Percentiles rank a stretch among this genome's conserved stretches.
phyloP scores from a whole-genome alignment of 2,113 vertebrate genomes.

The Pangasianodon gigas region DNA sequence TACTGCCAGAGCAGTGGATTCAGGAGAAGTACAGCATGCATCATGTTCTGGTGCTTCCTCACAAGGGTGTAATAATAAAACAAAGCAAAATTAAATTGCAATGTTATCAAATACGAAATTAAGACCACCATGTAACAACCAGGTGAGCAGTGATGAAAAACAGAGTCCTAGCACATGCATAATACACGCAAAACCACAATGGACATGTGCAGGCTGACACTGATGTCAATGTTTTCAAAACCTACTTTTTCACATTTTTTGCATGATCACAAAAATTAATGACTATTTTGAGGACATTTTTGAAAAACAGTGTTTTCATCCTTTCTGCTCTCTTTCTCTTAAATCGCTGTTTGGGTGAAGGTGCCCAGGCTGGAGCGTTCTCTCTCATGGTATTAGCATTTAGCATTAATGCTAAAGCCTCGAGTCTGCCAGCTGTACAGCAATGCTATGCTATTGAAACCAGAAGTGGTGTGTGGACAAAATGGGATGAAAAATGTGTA shows the following conservation, averaged over 20 bases:
- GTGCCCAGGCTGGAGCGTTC: constrained; percentile 54
- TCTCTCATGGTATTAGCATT: constrained; percentile 58
- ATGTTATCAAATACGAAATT: not conserved
- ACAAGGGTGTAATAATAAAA: not conserved
- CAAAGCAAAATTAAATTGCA: not conserved
- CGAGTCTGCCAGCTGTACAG: constrained; percentile 71
- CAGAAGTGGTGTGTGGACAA: constrained; percentile 54
- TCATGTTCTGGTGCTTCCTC: not conserved
- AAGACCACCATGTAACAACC: not conserved
- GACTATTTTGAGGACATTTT: not conserved
- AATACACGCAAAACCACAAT: not conserved
- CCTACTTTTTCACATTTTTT: not conserved
- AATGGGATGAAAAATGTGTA: constrained; percentile 15
- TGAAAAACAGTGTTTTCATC: too few species aligned
- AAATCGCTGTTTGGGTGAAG: constrained; percentile 58
- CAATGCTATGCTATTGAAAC: constrained; percentile 53
- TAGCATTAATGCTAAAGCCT: constrained; percentile 63
- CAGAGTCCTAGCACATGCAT: not conserved
- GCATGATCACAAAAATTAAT: not conserved
- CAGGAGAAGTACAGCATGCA: too few species aligned
- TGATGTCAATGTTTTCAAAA: not conserved
- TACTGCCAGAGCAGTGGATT: not conserved
- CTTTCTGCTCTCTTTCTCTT: constrained; percentile 16
- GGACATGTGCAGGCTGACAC: not conserved
- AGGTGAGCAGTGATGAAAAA: not conserved